Percentiles rank a stretch among this genome's conserved stretches.
phyloP scores from a whole-genome alignment of 2,888 invertebrate species.

The Hirtodrosophila alboralis region DNA sequence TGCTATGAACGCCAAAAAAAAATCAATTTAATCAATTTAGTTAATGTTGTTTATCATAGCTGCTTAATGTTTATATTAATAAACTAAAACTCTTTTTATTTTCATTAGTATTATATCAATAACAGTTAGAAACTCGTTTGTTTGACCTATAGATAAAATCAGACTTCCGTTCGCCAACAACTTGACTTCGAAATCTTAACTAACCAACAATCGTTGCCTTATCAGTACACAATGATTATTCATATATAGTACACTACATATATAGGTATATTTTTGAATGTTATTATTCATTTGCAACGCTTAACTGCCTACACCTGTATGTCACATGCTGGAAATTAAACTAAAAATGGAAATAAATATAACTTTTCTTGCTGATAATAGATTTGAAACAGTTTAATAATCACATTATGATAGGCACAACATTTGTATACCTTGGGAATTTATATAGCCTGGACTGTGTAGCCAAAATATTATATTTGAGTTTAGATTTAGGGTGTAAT shows the following conservation, averaged over 20 bases:
- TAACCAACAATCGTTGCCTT: slow-evolving; percentile 33
- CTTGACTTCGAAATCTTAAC: slow-evolving; percentile 9
- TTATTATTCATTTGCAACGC: slow-evolving; percentile 36
- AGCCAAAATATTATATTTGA: too few species aligned
- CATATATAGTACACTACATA: slow-evolving; percentile 28
- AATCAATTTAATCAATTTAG: slow-evolving; percentile 66
- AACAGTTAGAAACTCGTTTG: slow-evolving; percentile 4
- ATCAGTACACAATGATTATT: slow-evolving; percentile 50
- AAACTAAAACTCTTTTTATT: not conserved
- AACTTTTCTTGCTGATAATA: slow-evolving; percentile 19
- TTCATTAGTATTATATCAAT: not conserved
- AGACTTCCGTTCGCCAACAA: slow-evolving; percentile 18
- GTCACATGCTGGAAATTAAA: slow-evolving; percentile 57
- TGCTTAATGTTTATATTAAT: not conserved
- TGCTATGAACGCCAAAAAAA: slow-evolving; percentile 25
- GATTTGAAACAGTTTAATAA: slow-evolving; percentile 6
- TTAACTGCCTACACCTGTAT: slow-evolving; percentile 23
- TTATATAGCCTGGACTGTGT: too few species aligned
- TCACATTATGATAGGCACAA: slow-evolving; percentile 12
- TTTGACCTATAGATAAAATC: slow-evolving; percentile 16
- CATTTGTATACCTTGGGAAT: too few species aligned
- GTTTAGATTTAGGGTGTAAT: too few species aligned
- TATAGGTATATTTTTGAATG: slow-evolving; percentile 35
- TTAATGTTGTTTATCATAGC: slow-evolving; percentile 51
- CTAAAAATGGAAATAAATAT: slow-evolving; percentile 5